Conservation (phyloP, 2,113 vertebrate genomes). For the Alectura lathami region DNA sequence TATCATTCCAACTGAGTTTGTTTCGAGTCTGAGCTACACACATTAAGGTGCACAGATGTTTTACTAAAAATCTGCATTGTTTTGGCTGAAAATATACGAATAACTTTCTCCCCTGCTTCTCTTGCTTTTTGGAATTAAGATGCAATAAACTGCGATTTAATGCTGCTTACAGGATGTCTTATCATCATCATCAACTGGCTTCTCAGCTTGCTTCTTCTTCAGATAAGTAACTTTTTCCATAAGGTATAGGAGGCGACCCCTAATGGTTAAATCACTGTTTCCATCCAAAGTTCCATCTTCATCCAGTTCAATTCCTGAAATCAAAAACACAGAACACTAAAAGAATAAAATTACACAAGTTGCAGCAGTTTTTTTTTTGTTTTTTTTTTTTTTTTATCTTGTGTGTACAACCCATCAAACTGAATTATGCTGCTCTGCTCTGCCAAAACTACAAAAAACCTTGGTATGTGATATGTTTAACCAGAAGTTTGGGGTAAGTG, state of each 20-base stretch:
- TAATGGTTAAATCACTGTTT: conserved; percentile 87
- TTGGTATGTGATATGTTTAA: not conserved
- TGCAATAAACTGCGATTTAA: not conserved
- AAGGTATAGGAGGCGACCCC: conserved; percentile 87
- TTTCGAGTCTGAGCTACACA: not conserved
- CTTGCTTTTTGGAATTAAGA: not conserved
- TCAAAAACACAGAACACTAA: not conserved
- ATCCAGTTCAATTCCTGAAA: conserved; percentile 88
- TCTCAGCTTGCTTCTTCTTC: conserved; percentile 88
- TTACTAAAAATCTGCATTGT: not conserved
- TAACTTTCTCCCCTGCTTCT: not conserved
- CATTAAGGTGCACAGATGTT: not conserved
- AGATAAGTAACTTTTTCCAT: conserved; percentile 92
- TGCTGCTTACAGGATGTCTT: conserved; percentile 85
- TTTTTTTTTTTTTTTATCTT: not conserved
- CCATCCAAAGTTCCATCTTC: conserved; percentile 84
- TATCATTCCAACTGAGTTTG: not conserved
- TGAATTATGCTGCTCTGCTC: not conserved
- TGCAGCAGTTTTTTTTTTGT: not conserved
- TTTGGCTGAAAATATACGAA: not conserved
- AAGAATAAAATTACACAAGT: not conserved
- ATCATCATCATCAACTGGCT: conserved; percentile 81
- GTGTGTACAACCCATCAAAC: not conserved
- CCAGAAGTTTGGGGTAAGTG: not conserved
- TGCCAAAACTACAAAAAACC: not conserved